phyloP scores from a whole-genome alignment of 2,797 vertebrate species.

The Halcyon smyrnensis region DNA sequence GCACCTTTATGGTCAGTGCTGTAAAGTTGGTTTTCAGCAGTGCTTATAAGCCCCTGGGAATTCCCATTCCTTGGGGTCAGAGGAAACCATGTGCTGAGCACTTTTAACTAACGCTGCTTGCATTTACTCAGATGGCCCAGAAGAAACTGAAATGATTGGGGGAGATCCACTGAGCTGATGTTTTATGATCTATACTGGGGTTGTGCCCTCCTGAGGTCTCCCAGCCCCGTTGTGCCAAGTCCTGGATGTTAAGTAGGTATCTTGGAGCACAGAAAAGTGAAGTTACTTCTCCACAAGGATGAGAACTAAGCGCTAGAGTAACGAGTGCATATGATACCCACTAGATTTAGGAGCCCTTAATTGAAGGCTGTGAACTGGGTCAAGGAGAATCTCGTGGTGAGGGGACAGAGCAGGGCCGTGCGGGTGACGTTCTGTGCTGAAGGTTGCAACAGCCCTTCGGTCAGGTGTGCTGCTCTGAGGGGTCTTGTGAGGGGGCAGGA shows the following conservation, averaged over 20 bases:
- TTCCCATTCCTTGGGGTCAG: not conserved
- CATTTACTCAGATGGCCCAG: not conserved
- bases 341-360: not conserved
- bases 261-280: not conserved
- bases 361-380: not conserved
- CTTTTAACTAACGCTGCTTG: not conserved
- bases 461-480: not conserved
- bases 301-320: not conserved
- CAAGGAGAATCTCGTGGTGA: not conserved
- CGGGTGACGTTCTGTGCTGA: not conserved
- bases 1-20: not conserved
- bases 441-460: not conserved
- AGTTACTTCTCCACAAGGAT: rapidly evolving
- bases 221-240: not conserved
- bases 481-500: not conserved
- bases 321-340: not conserved
- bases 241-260: not conserved
- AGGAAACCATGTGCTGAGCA: not conserved
- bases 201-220: not conserved
- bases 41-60: not conserved
- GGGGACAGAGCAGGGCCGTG: rapidly evolving
- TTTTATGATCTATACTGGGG: rapidly evolving
- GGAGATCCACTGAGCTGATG: not conserved
- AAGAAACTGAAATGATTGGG: not conserved
- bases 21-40: not conserved